Evolutionary conservation across 2,888 invertebrate genomes (phyloP).

Genomic region (Nemotelus pantherinus): DNA sequence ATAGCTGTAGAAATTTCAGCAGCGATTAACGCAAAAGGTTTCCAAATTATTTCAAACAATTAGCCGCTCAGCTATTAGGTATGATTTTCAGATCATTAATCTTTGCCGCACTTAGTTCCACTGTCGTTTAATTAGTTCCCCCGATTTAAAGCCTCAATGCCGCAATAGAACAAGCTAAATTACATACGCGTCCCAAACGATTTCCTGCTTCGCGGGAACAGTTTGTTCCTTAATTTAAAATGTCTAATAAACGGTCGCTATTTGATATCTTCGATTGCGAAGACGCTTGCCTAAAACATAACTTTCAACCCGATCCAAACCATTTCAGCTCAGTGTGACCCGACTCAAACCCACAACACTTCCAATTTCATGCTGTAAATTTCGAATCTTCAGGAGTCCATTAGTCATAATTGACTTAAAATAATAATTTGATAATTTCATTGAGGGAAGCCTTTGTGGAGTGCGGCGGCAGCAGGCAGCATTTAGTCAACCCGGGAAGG

Average conservation of each 20-base stretch:
- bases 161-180: constrained; percentile 29
- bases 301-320: constrained; percentile 8
- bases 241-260: constrained; percentile 26
- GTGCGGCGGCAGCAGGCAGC: constrained; percentile 26
- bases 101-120: constrained; percentile 20
- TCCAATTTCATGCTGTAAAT: constrained; percentile 49
- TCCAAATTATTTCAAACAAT: constrained; percentile 9
- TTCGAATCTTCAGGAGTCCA: constrained; percentile 48
- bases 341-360: constrained; percentile 37
- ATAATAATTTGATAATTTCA: constrained; percentile 49
- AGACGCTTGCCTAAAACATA: background rate
- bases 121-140: constrained; percentile 42
- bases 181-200: constrained; percentile 24
- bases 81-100: constrained; percentile 41
- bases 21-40: no score
- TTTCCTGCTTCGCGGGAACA: constrained; percentile 40
- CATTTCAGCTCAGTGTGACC: constrained; percentile 14
- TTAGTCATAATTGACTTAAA: constrained; percentile 50
- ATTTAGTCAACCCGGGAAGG: constrained; percentile 19
- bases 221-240: constrained; percentile 35
- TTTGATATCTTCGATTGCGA: no score
- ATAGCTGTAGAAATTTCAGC: no score
- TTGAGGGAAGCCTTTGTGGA: constrained; percentile 36
- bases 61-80: constrained; percentile 29
- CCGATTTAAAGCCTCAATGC: constrained; percentile 24